Base-by-base conservation (phyloP, 2,888 invertebrate species). In the Auanema freiburgensis region DNA sequence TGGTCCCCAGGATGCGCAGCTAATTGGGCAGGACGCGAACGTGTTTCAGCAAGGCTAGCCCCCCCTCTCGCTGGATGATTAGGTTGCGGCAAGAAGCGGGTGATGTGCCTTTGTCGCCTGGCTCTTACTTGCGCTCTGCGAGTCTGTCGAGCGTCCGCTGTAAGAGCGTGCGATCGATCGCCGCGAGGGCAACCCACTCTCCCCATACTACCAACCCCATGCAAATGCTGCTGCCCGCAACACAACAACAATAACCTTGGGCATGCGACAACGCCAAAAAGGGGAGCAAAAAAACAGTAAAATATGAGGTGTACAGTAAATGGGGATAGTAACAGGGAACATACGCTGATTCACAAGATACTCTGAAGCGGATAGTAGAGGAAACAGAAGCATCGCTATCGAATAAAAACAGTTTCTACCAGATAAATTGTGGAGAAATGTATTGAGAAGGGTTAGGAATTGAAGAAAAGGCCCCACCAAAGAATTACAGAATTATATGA, bases 71-170 rank as follows among this genome's bases (percentile, higher is more conserved):
- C 41, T 51, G 54, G 60, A 60, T 60, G 60, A 60, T 60, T 60
- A 60, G 60, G 60, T 60, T 60, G 60, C 60, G 60, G 60, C 60
- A 60, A 62, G 61, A 56, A 62, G 61, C 56, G 46, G 61, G 56
- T 62, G 56, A 51, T 16, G 24, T 43, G 46, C 55, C 55, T 60
- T 60, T 55, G 40, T n/a, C 61, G 60, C 55, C 60, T 60, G 54
- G 54, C 55, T 57, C 43, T 43, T 24, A n/a, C 52, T 52, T 23
- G n/a, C 52, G 18, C 50, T 59, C 59, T 59, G 33, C 33, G 50
- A 46, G 23, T 58, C 50, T 40, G 24, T 50, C 58, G 24, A 33
- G 33, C 42, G 44, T 51, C 53, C 52, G 60, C 60, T 60, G 60
- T 60, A 60, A 60, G 60, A 54, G 60, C 46, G 60, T 49, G 49